phyloP scores from a whole-genome alignment of 2,888 invertebrate species.

The Macaria liturata region DNA sequence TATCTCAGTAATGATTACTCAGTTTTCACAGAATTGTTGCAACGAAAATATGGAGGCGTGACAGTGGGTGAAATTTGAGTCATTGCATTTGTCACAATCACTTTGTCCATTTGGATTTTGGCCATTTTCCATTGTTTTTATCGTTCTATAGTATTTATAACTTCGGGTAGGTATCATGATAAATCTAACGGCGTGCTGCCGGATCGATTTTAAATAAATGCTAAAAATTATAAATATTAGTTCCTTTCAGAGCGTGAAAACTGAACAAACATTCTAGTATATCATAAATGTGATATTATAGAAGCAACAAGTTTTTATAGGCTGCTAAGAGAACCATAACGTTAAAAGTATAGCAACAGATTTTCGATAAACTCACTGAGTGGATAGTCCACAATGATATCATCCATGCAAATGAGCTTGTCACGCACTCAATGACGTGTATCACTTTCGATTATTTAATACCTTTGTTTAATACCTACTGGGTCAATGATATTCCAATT shows the following conservation, averaged over 20 bases:
- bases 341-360: background rate
- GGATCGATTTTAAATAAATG: no score
- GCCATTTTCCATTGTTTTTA: no score
- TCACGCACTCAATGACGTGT: conserved; percentile 27
- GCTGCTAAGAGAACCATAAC: no score
- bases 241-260: no score
- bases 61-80: conserved; percentile 30
- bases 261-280: no score
- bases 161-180: no score
- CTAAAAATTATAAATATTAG: no score
- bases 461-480: conserved; percentile 34
- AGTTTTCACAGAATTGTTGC: conserved; percentile 28
- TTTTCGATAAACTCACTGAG: conserved; percentile 7
- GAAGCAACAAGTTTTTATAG: no score
- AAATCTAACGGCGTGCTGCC: no score
- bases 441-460: conserved; percentile 45
- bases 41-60: conserved; percentile 24
- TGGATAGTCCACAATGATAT: conserved; percentile 42
- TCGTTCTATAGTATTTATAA: no score
- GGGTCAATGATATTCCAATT: conserved; percentile 25
- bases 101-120: background rate
- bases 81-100: conserved; percentile 19
- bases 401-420: conserved; percentile 50
- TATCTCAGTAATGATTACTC: background rate
- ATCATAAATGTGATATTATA: no score